phyloP scores from a whole-genome alignment of 2,888 invertebrate species.

The Metacarcinus magister region DNA sequence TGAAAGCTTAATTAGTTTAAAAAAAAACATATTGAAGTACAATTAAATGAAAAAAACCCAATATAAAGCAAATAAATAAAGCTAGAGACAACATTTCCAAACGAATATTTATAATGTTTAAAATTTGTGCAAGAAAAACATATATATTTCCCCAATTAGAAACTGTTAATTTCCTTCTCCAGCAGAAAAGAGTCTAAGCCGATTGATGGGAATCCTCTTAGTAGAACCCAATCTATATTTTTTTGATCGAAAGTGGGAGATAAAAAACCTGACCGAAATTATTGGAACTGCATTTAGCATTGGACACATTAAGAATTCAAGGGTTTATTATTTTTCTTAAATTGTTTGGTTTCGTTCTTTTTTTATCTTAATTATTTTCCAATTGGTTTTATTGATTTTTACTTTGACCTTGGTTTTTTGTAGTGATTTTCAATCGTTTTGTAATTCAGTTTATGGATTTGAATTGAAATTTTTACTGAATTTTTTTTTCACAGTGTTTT shows the following conservation, averaged over 20 bases:
- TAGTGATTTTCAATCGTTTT: too few relatives aligned
- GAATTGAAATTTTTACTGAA: too few relatives aligned
- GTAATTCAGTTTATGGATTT: too few relatives aligned
- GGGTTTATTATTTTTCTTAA: too few relatives aligned
- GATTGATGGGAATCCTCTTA: slow-evolving; percentile 27
- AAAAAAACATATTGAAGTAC: too few relatives aligned
- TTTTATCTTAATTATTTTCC: neutral
- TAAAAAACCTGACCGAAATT: neutral
- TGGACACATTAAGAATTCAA: neutral
- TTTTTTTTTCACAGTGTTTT: too few relatives aligned
- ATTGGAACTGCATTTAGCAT: neutral
- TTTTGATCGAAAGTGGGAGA: neutral
- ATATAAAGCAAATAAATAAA: too few relatives aligned
- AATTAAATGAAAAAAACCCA: too few relatives aligned
- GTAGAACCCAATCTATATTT: neutral
- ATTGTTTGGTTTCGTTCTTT: neutral
- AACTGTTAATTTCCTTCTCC: neutral
- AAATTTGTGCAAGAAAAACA: neutral
- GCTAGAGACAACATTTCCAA: neutral
- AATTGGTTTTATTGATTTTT: neutral
- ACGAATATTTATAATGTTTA: neutral
- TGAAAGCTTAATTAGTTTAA: too few relatives aligned
- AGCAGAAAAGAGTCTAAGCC: neutral
- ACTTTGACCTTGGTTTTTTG: too few relatives aligned
- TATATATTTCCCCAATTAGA: neutral